Base-by-base conservation (phyloP, 2,888 invertebrate species). In the Ethmia dodecea region DNA sequence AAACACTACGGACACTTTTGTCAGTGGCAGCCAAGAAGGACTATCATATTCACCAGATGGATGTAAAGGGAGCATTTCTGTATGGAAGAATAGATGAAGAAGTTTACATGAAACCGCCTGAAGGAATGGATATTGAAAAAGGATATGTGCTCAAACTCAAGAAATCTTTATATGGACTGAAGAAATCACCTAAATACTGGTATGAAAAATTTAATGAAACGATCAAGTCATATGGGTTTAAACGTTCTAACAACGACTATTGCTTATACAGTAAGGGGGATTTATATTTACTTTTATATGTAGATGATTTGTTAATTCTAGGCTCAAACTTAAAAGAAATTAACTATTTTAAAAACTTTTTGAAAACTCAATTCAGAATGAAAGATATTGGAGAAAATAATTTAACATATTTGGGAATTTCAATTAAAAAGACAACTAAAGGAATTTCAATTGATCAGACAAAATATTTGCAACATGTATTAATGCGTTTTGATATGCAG, bases 51-150 rank as follows among this genome's bases (percentile, higher is more conserved):
- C n/a, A 43, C 12, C 44, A 44, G 15, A 41, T 43, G 42, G 43
- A 45, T 37, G 42, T 44, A 0, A 43, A 38, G 13, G 32, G 41
- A 28, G 42, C 47, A 5, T 49, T 47, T 32, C n/a, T 49, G 2
- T 38, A 47, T 43, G 46, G 46, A 5, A n/a, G 26, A 6, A 43
- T 48, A 14, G 28, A 46, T 20, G 45, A 45, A 25, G 36, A 39
- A 13, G 40, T 49, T 6, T 49, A 40, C 16, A 5, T 43, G 4
- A 32, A 33, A 27, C 36, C 32, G 22, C 42, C 42, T 22, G 18
- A 37, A 22, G 38, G 40, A 27, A 8, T 29, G 1, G n/a, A 26
- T 6, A 11, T 38, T 6, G 14, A 6, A 9, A 33, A 42, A 13
- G 29, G 30, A n/a, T 10, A 37, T 35, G 37, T 42, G 6, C 9